phyloP scores from a whole-genome alignment of 2,113 vertebrate genomes.

The Pedetes capensis region DNA sequence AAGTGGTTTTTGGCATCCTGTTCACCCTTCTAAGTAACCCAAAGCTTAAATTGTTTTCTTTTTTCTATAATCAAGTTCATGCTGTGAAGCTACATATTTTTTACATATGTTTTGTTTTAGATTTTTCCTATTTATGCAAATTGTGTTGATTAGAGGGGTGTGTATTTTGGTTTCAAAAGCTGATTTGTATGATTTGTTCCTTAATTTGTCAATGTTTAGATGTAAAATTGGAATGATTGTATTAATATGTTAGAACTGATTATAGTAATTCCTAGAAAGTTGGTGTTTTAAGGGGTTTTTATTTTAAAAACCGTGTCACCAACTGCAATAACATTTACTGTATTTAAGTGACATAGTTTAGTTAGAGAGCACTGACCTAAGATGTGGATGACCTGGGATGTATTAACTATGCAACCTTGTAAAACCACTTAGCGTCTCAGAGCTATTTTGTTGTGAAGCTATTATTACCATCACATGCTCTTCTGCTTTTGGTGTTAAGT shows the following conservation, averaged over 20 bases:
- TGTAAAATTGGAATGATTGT: constrained; percentile 39
- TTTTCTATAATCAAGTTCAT: not conserved
- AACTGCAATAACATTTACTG: not conserved
- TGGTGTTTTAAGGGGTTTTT: constrained; percentile 51
- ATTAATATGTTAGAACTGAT: constrained; percentile 21
- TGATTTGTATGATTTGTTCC: not conserved
- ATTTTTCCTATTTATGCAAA: constrained; percentile 26
- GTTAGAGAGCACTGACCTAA: not conserved
- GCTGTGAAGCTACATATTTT: not conserved
- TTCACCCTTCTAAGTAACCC: not conserved
- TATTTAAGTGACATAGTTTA: constrained; percentile 22
- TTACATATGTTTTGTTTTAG: constrained; percentile 37
- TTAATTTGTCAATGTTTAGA: constrained; percentile 6
- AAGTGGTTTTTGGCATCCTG: not conserved
- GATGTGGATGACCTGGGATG: constrained; percentile 13
- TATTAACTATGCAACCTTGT: not conserved
- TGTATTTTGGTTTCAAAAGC: constrained; percentile 40
- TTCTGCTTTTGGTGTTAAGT: constrained; percentile 17
- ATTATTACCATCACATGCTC: not conserved
- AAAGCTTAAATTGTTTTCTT: constrained; percentile 29
- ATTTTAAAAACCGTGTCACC: constrained; percentile 40
- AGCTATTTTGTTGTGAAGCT: not conserved
- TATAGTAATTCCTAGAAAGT: constrained; percentile 47
- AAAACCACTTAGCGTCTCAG: constrained; percentile 28
- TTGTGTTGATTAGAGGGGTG: not conserved